Percentiles rank a stretch among this genome's conserved stretches.
Evolutionary conservation across 2,888 invertebrate species (phyloP).

Genomic region (Meiosimyza decipiens): DNA sequence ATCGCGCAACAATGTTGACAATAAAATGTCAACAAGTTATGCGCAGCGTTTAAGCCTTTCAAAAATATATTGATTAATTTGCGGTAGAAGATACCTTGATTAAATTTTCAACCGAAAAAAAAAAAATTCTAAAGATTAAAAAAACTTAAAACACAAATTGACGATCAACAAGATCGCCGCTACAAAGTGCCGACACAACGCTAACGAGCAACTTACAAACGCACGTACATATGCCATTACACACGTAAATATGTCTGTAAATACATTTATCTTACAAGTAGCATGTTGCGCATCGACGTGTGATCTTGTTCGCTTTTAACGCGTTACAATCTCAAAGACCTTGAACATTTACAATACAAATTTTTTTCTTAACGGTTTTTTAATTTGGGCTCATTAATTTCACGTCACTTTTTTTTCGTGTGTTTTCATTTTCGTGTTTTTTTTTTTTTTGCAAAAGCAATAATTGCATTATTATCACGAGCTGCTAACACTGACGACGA

Average conservation of each 20-base stretch:
- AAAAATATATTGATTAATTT: no score
- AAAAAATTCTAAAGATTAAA: no score
- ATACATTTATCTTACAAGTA: no score
- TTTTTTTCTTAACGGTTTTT: slow-evolving; percentile 12
- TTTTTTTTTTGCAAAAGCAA: neutral
- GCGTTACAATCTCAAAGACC: neutral
- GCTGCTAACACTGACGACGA: slow-evolving; percentile 21
- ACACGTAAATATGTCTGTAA: no score
- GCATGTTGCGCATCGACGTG: no score
- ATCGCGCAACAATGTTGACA: neutral
- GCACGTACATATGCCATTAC: no score
- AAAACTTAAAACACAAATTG: no score
- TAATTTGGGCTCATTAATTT: neutral
- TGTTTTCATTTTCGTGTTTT: neutral
- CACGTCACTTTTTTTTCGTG: neutral
- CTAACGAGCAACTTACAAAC: slow-evolving; percentile 54
- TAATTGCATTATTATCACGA: slow-evolving; percentile 30
- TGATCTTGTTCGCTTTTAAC: neutral
- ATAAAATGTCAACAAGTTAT: slow-evolving; percentile 4
- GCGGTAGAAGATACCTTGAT: no score
- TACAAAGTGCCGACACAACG: slow-evolving; percentile 57
- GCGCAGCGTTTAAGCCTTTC: no score
- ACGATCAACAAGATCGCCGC: slow-evolving; percentile 6
- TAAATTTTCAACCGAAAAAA: no score
- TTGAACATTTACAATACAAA: slow-evolving; percentile 4